phyloP scores from a whole-genome alignment of 2,888 invertebrate genomes.

The Laspeyria flexula region DNA sequence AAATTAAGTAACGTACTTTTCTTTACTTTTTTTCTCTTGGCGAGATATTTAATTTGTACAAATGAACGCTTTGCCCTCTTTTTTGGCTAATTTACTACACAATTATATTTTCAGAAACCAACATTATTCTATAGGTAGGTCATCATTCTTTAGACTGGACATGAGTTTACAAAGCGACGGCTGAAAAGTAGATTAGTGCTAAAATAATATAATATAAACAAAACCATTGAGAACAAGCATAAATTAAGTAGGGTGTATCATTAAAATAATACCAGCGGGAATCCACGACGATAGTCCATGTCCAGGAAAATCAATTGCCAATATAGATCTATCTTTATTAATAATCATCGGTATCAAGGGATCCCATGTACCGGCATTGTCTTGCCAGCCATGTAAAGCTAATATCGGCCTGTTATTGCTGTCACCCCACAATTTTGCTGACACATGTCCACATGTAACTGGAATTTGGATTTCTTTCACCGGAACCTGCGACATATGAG shows the following conservation, averaged over 20 bases:
- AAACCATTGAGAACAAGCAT: too few species aligned
- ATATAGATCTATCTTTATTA: conserved; percentile 62
- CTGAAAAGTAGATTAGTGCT: too few species aligned
- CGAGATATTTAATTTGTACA: too few species aligned
- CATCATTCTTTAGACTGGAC: too few species aligned
- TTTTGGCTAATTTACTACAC: too few species aligned
- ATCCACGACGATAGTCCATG: conserved; percentile 90
- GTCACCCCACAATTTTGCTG: conserved; percentile 90
- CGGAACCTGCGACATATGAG: conserved; percentile 63
- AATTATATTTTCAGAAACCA: too few species aligned
- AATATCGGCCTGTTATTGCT: conserved; percentile 88
- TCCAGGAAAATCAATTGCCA: conserved; percentile 89
- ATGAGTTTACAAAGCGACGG: too few species aligned
- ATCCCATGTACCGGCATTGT: conserved; percentile 92
- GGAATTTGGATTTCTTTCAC: conserved; percentile 89
- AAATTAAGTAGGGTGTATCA: too few species aligned
- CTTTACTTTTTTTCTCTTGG: too few species aligned
- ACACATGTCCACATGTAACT: conserved; percentile 89
- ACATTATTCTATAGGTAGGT: too few species aligned
- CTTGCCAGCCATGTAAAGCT: conserved; percentile 93
- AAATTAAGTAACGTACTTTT: not conserved
- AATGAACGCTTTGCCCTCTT: too few species aligned
- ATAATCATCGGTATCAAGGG: conserved; percentile 87
- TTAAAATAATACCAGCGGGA: conserved; percentile 88
- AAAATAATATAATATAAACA: too few species aligned